Percentiles rank a stretch among this genome's conserved stretches.
Evolutionary conservation across 1,140 invertebrate species (phyloP).

Genomic region (Trichoplusia ni): DNA sequence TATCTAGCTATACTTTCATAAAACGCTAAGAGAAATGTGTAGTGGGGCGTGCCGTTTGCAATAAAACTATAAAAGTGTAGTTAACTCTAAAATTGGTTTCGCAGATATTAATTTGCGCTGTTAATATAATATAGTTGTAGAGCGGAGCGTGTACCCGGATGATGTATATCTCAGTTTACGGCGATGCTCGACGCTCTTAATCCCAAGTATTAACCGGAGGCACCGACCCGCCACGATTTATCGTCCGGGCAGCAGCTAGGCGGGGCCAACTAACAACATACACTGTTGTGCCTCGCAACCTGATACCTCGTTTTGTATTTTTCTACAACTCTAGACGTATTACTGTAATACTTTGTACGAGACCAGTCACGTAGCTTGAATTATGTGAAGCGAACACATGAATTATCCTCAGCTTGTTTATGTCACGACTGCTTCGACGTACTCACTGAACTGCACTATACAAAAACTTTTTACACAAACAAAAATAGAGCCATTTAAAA

Average conservation of each 20-base stretch:
- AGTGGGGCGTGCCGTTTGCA: neutral
- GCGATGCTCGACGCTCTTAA: slow-evolving; percentile 52
- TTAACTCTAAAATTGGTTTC: slow-evolving; percentile 2
- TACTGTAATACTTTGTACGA: slow-evolving; percentile 26
- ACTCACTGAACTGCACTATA: neutral
- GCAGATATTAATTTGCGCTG: slow-evolving; percentile 31
- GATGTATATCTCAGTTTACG: slow-evolving; percentile 53
- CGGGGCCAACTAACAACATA: slow-evolving; percentile 48
- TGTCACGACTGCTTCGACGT: slow-evolving; percentile 8
- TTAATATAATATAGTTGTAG: slow-evolving; percentile 38
- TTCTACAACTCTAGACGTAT: slow-evolving; percentile 38
- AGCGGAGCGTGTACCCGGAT: slow-evolving; percentile 34
- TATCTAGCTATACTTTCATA: neutral
- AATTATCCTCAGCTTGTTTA: slow-evolving; percentile 20
- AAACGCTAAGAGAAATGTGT: neutral
- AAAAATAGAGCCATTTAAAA: slow-evolving; percentile 54
- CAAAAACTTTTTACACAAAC: neutral
- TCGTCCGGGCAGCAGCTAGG: slow-evolving; percentile 46
- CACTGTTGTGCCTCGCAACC: slow-evolving; percentile 51
- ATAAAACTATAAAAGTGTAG: slow-evolving; percentile 18
- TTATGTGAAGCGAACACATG: slow-evolving; percentile 26
- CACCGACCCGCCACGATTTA: slow-evolving; percentile 53
- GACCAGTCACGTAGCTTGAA: slow-evolving; percentile 23
- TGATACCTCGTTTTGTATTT: slow-evolving; percentile 41
- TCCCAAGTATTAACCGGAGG: slow-evolving; percentile 55